A percentile compares a stretch with the other conserved stretches of the same genome.
Evolutionary conservation across 2,888 invertebrate genomes (phyloP).

Genomic region (Tinea trinotella): DNA sequence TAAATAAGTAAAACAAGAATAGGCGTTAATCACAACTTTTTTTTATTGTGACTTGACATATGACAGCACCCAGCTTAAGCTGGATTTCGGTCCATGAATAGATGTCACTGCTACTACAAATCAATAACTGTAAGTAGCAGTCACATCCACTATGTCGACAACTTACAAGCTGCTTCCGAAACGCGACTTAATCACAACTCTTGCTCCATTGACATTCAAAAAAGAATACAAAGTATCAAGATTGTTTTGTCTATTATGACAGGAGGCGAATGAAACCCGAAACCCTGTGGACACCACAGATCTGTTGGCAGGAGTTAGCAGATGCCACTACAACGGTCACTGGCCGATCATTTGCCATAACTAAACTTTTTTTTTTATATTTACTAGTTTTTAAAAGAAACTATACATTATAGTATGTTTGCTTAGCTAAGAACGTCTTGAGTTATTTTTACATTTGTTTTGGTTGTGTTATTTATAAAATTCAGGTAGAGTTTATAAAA

Average conservation of each 20-base stretch:
- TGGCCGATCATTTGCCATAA: slow-evolving; percentile 33
- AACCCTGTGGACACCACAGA: slow-evolving; percentile 43
- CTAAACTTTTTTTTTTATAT: background rate
- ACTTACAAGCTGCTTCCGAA: no score
- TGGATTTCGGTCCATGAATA: no score
- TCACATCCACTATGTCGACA: no score
- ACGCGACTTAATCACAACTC: no score
- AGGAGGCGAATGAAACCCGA: slow-evolving; percentile 43
- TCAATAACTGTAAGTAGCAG: no score
- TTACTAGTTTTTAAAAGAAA: background rate
- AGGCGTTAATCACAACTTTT: no score
- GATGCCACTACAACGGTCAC: slow-evolving; percentile 47
- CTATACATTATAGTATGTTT: background rate
- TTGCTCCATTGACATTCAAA: no score
- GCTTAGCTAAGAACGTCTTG: background rate
- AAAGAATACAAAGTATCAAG: slow-evolving; percentile 35
- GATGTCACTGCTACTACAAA: no score
- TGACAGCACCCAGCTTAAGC: no score
- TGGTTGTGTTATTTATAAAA: background rate
- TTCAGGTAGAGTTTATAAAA: no score
- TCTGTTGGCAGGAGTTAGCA: slow-evolving; percentile 30
- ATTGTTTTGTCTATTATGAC: slow-evolving; percentile 32
- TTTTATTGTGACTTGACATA: no score
- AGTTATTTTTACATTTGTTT: background rate
- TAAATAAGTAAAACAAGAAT: no score